phyloP scores from a whole-genome alignment of 1,140 invertebrate species.

The Bombus consobrinus region DNA sequence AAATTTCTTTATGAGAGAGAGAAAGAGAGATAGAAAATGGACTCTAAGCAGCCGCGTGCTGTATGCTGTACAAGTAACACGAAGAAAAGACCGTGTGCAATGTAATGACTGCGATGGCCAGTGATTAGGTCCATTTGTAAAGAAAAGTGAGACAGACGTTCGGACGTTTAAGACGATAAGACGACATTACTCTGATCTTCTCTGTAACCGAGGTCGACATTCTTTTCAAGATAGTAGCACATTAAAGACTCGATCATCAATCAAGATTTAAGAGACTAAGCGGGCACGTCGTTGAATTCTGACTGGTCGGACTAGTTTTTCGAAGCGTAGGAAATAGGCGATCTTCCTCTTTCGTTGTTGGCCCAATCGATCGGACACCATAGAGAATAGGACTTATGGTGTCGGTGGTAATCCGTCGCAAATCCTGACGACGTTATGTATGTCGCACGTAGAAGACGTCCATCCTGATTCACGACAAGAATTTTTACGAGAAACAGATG shows the following conservation, averaged over 20 bases:
- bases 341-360: neutral
- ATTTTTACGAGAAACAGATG: constrained; percentile 54
- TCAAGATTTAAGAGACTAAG: constrained; percentile 51
- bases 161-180: constrained; percentile 23
- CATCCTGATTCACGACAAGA: constrained; percentile 39
- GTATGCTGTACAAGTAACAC: neutral
- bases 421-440: constrained; percentile 49
- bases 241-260: constrained; percentile 42
- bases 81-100: neutral
- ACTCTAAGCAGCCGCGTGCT: neutral
- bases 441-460: constrained; percentile 43
- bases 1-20: neutral
- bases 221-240: neutral
- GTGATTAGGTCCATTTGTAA: constrained; percentile 25
- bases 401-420: constrained; percentile 52
- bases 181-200: constrained; percentile 19
- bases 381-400: constrained; percentile 49
- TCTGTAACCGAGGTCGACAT: neutral
- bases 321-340: neutral
- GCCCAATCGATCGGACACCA: constrained; percentile 50
- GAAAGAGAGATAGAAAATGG: neutral
- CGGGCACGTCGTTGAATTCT: constrained; percentile 48
- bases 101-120: neutral
- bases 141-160: constrained; percentile 9
- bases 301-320: constrained; percentile 6